Evolutionary conservation across 2,113 vertebrate genomes (phyloP).

Genomic region (Coptodon bakossiorum): DNA sequence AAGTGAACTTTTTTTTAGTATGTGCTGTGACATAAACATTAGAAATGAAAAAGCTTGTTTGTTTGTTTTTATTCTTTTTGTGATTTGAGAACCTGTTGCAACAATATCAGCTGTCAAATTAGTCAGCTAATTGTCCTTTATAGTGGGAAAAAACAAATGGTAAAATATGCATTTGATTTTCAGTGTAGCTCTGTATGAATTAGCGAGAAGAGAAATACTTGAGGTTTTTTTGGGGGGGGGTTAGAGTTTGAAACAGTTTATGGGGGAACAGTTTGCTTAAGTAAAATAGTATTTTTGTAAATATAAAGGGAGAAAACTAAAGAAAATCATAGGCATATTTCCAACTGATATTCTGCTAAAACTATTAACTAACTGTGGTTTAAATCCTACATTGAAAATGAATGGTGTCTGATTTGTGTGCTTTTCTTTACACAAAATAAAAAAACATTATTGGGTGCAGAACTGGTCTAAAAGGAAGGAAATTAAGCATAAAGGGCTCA

Average conservation of each 20-base stretch:
- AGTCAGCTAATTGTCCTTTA: neutral
- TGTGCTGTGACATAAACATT: neutral
- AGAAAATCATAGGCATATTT: neutral
- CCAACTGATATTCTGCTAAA: neutral
- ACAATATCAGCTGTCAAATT: neutral
- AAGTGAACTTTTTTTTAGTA: neutral
- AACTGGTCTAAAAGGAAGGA: neutral
- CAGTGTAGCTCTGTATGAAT: neutral
- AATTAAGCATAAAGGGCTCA: neutral
- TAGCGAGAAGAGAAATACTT: neutral
- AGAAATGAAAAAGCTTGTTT: neutral
- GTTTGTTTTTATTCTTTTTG: neutral
- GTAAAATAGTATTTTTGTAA: neutral
- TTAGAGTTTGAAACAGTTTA: neutral
- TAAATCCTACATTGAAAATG: neutral
- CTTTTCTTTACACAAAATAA: neutral
- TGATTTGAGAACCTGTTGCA: neutral
- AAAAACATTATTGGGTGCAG: neutral
- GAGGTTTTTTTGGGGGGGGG: neutral
- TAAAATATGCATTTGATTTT: neutral
- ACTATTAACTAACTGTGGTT: neutral
- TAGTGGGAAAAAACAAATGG: neutral
- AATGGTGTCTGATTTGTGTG: neutral
- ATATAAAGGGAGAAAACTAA: neutral
- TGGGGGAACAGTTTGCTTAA: neutral